phyloP scores from a whole-genome alignment of 2,113 vertebrate species.

The Recurvirostra avosetta region DNA sequence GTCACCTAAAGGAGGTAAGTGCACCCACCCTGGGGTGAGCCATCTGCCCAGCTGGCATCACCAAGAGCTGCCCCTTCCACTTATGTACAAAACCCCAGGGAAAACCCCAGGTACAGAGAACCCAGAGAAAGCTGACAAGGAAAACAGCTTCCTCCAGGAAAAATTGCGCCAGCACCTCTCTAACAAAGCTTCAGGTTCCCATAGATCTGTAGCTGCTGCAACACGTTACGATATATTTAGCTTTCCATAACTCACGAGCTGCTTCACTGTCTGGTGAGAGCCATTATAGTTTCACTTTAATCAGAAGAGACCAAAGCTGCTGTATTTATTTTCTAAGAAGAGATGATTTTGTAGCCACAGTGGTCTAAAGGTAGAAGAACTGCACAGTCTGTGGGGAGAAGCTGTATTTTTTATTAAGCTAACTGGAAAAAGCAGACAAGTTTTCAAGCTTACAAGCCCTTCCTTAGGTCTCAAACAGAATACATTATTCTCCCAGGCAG shows the following conservation, averaged over 20 bases:
- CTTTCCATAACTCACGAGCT: background rate
- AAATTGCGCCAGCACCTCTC: background rate
- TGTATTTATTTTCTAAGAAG: background rate
- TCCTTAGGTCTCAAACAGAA: slow-evolving; percentile 9
- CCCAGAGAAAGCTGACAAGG: background rate
- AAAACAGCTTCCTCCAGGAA: background rate
- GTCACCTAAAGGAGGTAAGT: slow-evolving; percentile 91
- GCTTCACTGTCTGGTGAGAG: background rate
- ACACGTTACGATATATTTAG: background rate
- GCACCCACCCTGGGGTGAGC: background rate
- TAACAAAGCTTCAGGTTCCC: background rate
- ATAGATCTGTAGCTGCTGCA: background rate
- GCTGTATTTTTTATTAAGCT: slow-evolving; percentile 24
- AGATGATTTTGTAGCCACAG: background rate
- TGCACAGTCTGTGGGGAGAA: background rate
- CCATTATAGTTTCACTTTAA: background rate
- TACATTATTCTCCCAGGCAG: background rate
- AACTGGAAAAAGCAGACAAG: background rate
- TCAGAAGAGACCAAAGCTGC: background rate
- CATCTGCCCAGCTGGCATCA: background rate
- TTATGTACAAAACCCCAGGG: background rate
- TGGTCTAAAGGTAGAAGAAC: slow-evolving; percentile 1
- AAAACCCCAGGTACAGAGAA: background rate
- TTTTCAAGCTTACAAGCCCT: slow-evolving; percentile 5
- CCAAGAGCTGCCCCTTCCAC: background rate